These are phyloP conservation scores for Poeciliopsis occidentalis DNA, from an alignment of 2,113 vertebrate species.

Conservation along the genomic window DNA sequence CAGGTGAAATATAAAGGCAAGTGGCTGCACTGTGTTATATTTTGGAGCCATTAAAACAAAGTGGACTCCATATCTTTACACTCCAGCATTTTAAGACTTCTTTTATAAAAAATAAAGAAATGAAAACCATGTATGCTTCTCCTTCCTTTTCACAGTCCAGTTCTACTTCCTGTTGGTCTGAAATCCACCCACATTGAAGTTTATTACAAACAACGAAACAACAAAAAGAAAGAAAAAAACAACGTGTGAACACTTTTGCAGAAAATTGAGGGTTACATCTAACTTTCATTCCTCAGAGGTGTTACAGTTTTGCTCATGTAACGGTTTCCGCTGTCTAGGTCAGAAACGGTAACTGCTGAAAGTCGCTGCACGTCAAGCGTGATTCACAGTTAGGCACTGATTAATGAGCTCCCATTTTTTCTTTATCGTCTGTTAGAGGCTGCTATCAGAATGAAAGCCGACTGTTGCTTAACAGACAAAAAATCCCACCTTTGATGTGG, in stretches of 20 bases:
- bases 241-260: constrained; percentile 9
- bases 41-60: background rate
- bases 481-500: constrained; percentile 63
- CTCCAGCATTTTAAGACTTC: background rate
- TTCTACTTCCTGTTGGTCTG: background rate
- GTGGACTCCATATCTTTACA: background rate
- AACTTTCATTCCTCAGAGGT: constrained; percentile 62
- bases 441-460: constrained; percentile 29
- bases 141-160: too few species aligned
- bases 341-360: constrained; percentile 48
- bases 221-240: too few species aligned
- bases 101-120: background rate
- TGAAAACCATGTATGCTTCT: too few species aligned
- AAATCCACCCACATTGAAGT: background rate
- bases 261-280: constrained; percentile 49
- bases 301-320: constrained; percentile 73
- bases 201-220: background rate
- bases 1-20: background rate
- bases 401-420: constrained; percentile 27
- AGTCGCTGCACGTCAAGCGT: constrained; percentile 15
- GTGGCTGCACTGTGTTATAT: constrained; percentile 5
- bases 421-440: background rate
- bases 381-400: constrained; percentile 38
- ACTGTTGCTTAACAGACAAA: constrained; percentile 8
- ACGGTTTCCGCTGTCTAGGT: constrained; percentile 63